Evolutionary conservation across 1,140 invertebrate species (phyloP), one percentile per base, ranked within the genome.

Genomic region (Arion vulgaris): DNA sequence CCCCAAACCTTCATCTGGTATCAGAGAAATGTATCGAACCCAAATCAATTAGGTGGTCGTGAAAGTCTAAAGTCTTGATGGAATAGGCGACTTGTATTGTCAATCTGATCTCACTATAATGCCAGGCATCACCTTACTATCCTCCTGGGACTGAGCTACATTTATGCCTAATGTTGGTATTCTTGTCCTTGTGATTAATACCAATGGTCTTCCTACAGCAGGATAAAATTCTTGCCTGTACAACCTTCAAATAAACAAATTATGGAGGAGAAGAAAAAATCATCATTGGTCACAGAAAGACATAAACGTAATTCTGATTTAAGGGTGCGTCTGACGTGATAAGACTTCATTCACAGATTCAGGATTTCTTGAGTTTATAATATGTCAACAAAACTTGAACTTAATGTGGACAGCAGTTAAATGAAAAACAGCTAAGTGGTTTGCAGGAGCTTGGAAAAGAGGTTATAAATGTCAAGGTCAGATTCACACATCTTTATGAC

Each of bases 161-260:
- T 99, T 99, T 92, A 95, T 95, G 72, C 97, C 98, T 1, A 98
- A 98, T 93, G 97, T 99, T 85, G 98, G 98, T 0, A 98, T 99
- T 84, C 93, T 99, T 17, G 98, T 99, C 7, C 93, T 99, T 76
- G 99, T 95, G 95, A 1, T 92, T 99, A n/a, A 94, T 95, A 83
- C 97, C 4, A 92, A 95, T 79, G 99, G 98, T 0, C 94, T 94
- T 49, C 93, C 94, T 95, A 95, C 53, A 93, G 95, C 38, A 96
- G 96, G 79, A 91, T 91, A 32, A 88, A 86, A 53, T 87, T 91
- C 74, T 66, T 80, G 53, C 87, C 89, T 15, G 49, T 88, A 15
- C 75, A 83, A 41, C 81, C 86, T 17, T 74, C 11, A 5, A 32
- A 49, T 49, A 72, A 72, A 23, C 17, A 34, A 34, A 34, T 28